A percentile compares a stretch with the other conserved stretches of the same genome.
These are phyloP conservation scores for Holothuria glaberrima DNA, from an alignment of 35 echinoderm and acorn worm species.

Conservation along the genomic window DNA sequence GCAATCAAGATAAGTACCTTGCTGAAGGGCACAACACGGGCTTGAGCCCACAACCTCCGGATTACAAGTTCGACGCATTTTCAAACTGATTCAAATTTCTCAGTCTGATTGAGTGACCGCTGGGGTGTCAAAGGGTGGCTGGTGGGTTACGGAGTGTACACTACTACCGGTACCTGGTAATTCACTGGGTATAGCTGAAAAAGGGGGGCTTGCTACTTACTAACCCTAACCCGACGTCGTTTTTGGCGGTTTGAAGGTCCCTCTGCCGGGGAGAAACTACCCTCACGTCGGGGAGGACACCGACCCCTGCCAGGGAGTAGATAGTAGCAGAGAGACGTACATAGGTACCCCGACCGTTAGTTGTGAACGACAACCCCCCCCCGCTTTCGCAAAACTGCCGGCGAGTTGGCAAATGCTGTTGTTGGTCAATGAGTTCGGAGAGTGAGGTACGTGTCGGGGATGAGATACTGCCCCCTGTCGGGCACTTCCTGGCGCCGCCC, in stretches of 20 bases:
- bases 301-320: not conserved
- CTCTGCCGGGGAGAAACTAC: not conserved
- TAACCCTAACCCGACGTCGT: not conserved
- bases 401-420: not conserved
- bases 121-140: not conserved
- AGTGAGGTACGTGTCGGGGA: slow-evolving; percentile 4
- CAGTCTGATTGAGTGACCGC: not conserved
- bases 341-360: not conserved
- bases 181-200: not conserved
- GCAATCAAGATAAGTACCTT: slow-evolving; percentile 1
- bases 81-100: slow-evolving; percentile 3
- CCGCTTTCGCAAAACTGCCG: not conserved
- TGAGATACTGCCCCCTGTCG: too few relatives aligned
- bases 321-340: not conserved
- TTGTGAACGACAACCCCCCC: not conserved
- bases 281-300: not conserved
- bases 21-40: slow-evolving; percentile 1
- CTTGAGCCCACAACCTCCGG: not conserved
- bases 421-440: slow-evolving; percentile 7
- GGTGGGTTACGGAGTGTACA: not conserved
- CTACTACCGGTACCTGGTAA: not conserved
- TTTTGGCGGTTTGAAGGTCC: not conserved
- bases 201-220: not conserved
- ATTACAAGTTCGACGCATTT: slow-evolving; percentile 8
- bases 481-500: not conserved